Conservation (phyloP, 1,140 invertebrate genomes). For the Pachypeltis micranthus region DNA sequence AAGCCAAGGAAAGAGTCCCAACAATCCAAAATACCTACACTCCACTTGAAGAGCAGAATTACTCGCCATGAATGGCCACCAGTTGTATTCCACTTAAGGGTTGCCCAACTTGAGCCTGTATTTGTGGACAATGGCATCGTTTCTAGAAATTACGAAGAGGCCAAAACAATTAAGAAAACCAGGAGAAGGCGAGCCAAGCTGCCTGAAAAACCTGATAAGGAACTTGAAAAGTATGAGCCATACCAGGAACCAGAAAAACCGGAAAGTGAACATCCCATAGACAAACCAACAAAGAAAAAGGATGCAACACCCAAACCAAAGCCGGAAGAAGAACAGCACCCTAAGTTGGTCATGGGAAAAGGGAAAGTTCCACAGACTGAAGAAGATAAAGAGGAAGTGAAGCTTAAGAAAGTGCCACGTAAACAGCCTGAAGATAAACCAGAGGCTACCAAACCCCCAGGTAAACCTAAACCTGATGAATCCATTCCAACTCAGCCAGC, state of each 20-base stretch:
- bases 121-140: slow-evolving; percentile 47
- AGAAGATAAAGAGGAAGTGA: slow-evolving; percentile 25
- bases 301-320: slow-evolving; percentile 29
- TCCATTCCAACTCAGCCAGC: slow-evolving; percentile 29
- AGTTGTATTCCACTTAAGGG: slow-evolving; percentile 28
- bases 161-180: slow-evolving; percentile 45
- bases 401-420: slow-evolving; percentile 22
- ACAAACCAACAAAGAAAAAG: slow-evolving; percentile 32
- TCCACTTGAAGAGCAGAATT: slow-evolving; percentile 51
- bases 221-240: slow-evolving; percentile 41
- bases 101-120: slow-evolving; percentile 28
- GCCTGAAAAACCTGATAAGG: slow-evolving; percentile 32
- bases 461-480: slow-evolving; percentile 26
- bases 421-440: slow-evolving; percentile 22
- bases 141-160: slow-evolving; percentile 56
- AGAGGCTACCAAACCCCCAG: slow-evolving; percentile 26
- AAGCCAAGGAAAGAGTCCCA: slow-evolving; percentile 38
- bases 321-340: slow-evolving; percentile 34
- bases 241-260: slow-evolving; percentile 32
- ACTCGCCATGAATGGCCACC: slow-evolving; percentile 38
- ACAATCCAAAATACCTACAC: slow-evolving; percentile 43
- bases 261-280: slow-evolving; percentile 17
- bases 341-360: slow-evolving; percentile 31
- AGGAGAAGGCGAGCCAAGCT: slow-evolving; percentile 40
- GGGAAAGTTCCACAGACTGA: slow-evolving; percentile 25